Evolutionary conservation across 2,113 vertebrate species (phyloP), one percentile per base, ranked within the genome.

Genomic region (Agapornis roseicollis): DNA sequence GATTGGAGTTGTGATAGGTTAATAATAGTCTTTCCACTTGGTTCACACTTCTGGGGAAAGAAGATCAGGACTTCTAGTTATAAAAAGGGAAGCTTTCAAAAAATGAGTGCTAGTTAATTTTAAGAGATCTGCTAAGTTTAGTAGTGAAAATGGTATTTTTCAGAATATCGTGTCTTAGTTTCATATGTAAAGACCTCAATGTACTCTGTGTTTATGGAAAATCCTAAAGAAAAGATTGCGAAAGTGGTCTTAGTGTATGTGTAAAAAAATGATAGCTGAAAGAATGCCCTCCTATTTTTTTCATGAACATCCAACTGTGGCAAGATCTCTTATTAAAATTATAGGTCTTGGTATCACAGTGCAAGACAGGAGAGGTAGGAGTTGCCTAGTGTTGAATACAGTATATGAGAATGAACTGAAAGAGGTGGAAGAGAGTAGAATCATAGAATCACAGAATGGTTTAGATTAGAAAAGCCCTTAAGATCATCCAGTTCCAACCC

Each of bases 1-100:
- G 28, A 72, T 56, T 72, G 7, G 47, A 91, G 33, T 61, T 63
- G 19, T 15, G 29, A n/a, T 31, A 86, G 29, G 47, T 69, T 91
- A 86, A 88, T 91, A 90, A 94, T 82, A 80, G 27, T 81, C 41
- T 91, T 93, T 88, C 86, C 23, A 47, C n/a, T 89, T 72, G 31
- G 47, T 77, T 94, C 68, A 55, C 23, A 7, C 52, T 70, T 83
- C 41, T 20, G 31, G 20, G 20, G 41, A 80, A 77, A 66, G 31
- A 27, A 69, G 41, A 76, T 79, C 50, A 55, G 50, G 70, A 10
- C 64, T 81, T 83, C 46, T 80, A 37, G 23, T 68, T 85, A 47
- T 46, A 41, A 46, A 89, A 85, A 89, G n/a, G 25, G 31, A 95
- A 72, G n/a, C 10, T 84, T 84, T 85, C 46, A 17, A 74, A 70